A percentile compares a stretch with the other conserved stretches of the same genome.
phyloP scores from a whole-genome alignment of 2,797 vertebrate genomes.

The Leucoraja ocellata region DNA sequence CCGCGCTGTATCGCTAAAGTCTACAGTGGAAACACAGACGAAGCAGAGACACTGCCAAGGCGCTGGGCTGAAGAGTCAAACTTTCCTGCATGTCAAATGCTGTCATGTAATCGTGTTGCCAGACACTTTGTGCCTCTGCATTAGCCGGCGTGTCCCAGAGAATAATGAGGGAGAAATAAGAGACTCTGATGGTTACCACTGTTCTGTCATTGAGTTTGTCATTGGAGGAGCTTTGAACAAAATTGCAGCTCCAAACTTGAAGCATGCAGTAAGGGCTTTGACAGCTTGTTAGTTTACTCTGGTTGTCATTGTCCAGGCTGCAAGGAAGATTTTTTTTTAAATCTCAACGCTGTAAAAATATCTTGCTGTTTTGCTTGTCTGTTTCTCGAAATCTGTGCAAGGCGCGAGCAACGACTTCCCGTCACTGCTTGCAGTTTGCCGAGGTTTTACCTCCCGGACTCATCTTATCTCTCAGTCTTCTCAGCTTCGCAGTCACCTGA shows the following conservation, averaged over 20 bases:
- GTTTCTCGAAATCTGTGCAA: neutral
- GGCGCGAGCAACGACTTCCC: neutral
- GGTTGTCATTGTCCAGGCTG: neutral
- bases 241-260: neutral
- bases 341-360: neutral
- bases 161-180: neutral
- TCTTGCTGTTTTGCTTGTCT: neutral
- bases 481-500: neutral
- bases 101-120: too few relatives aligned
- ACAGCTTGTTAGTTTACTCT: constrained; percentile 14
- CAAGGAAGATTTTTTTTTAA: neutral
- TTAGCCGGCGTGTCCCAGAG: neutral
- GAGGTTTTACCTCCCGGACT: neutral
- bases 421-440: too few relatives aligned
- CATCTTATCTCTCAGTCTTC: neutral
- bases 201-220: constrained; percentile 12
- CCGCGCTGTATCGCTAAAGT: too few relatives aligned
- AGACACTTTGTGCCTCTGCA: neutral
- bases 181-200: neutral
- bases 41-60: neutral
- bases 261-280: neutral
- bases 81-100: neutral
- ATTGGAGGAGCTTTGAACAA: neutral
- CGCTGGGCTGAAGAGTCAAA: neutral
- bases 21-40: neutral